Evolutionary conservation across 2,797 vertebrate genomes (phyloP), one percentile per base, ranked within the genome.

Genomic region (Eupleurogrammus muticus): DNA sequence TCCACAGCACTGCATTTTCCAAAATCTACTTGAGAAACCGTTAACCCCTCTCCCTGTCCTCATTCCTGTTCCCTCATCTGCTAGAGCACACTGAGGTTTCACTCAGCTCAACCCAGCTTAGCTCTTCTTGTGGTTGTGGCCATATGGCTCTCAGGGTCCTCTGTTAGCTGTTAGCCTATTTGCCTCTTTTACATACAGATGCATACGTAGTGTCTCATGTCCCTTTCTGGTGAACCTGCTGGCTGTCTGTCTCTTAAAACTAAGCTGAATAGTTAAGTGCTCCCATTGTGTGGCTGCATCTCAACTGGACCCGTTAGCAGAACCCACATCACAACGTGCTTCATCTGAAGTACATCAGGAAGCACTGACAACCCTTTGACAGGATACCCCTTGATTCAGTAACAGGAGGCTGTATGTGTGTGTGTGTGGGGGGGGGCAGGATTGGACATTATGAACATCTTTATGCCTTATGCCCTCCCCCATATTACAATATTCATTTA

Each of bases 331-430:
- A 88, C 75, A 85, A 79, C 79, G 66, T 34, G 57, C 20, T 44
- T 70, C 81, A 82, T 85, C 70, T 87, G 85, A 89, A 75, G 73
- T 61, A 3, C 52, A 87, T 86, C 81, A 84, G 73, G 74, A 77
- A 54, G 67, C 40, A 73, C 66, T 77, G 82, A 86, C 78, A 86
- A 67, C 53, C 66, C 50, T 78, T 50, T 61, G 53, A 74, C 78
- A 74, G 74, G 42, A 20, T 44, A 70, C 54, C 13, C 67, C 66
- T 79, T 72, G 64, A 81, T 75, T 65, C 52, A 69, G 60, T 72
- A 79, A 24, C 58, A 63, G 75, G 49, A 81, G 56, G 58, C 57
- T 81, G 28, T 51, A 46, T 60, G 54, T 49, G 42, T 32, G 62
- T 13, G 49, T 75, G 57, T 74, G 66, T 35, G 50, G 28, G 28